Evolutionary conservation across 2,113 vertebrate species (phyloP).

Genomic region (Onychostoma macrolepis): DNA sequence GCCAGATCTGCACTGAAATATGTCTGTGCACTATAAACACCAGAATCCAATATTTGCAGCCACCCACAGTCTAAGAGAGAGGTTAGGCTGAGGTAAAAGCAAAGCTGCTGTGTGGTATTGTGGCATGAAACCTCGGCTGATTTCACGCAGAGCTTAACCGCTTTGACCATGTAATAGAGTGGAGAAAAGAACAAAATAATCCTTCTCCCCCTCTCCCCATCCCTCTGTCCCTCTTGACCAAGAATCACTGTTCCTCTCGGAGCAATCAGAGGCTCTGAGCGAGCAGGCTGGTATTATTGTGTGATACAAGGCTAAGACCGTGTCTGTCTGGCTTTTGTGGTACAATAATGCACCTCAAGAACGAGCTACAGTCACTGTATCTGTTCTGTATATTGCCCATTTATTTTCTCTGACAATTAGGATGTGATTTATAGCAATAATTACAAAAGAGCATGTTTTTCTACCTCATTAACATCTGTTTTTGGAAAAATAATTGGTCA

Average conservation of each 20-base stretch:
- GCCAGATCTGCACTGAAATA: not conserved
- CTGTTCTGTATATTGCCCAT: not conserved
- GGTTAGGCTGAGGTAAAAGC: slow-evolving; percentile 24
- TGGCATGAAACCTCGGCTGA: slow-evolving; percentile 25
- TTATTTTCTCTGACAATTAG: not conserved
- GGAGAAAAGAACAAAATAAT: slow-evolving; percentile 31
- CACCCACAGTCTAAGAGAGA: slow-evolving; percentile 5
- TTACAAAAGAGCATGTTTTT: not conserved
- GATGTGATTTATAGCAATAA: not conserved
- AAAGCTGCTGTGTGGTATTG: slow-evolving; percentile 30
- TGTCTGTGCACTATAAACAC: slow-evolving; percentile 4
- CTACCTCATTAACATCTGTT: not conserved
- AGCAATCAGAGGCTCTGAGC: not conserved
- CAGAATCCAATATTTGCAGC: slow-evolving; percentile 15
- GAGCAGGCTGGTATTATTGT: slow-evolving; percentile 2
- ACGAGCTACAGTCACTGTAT: not conserved
- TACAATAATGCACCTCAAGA: not conserved
- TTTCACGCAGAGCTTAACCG: slow-evolving; percentile 32
- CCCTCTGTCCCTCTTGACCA: not conserved
- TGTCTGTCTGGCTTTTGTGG: not conserved
- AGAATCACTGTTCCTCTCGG: not conserved
- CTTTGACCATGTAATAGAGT: slow-evolving; percentile 32
- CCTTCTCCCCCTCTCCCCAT: not conserved
- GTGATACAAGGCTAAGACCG: not conserved
- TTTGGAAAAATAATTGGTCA: not conserved